Conservation (phyloP, 2,113 vertebrate species). For the Oreochromis tanganicae region DNA sequence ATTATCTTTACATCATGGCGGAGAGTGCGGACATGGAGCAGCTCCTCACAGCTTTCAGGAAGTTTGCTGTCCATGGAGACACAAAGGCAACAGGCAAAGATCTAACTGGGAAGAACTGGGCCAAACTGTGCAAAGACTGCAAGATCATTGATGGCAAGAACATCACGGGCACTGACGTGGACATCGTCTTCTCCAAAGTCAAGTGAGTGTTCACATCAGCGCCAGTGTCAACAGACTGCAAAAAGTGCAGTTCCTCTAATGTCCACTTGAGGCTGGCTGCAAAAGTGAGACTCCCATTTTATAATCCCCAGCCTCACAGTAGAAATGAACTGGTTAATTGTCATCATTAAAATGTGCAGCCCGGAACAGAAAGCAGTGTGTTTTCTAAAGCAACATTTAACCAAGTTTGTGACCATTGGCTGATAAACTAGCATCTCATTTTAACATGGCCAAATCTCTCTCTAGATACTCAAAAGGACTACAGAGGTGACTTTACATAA, state of each 20-base stretch:
- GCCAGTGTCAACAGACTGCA: neutral
- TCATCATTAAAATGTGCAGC: neutral
- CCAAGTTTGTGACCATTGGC: neutral
- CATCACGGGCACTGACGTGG: conserved; percentile 83
- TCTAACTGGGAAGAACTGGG: conserved; percentile 96
- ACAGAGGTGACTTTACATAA: neutral
- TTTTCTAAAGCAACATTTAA: neutral
- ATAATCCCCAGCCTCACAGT: neutral
- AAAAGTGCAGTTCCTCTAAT: neutral
- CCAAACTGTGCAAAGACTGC: conserved; percentile 96
- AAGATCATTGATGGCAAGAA: conserved; percentile 87
- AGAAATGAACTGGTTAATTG: neutral
- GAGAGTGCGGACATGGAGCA: conserved; percentile 72
- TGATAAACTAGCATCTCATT: neutral
- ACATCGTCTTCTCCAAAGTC: conserved; percentile 97
- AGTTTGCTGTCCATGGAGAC: conserved; percentile 89
- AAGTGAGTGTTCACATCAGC: conserved; percentile 77
- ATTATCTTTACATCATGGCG: conserved; percentile 74
- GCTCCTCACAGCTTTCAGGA: conserved; percentile 84
- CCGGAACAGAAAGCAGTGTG: neutral
- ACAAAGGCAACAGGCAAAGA: conserved; percentile 86
- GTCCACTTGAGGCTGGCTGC: neutral
- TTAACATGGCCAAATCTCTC: rapidly evolving
- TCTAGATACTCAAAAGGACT: neutral
- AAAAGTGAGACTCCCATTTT: neutral